phyloP scores from a whole-genome alignment of 2,113 vertebrate species.

The Accipiter cooperii region DNA sequence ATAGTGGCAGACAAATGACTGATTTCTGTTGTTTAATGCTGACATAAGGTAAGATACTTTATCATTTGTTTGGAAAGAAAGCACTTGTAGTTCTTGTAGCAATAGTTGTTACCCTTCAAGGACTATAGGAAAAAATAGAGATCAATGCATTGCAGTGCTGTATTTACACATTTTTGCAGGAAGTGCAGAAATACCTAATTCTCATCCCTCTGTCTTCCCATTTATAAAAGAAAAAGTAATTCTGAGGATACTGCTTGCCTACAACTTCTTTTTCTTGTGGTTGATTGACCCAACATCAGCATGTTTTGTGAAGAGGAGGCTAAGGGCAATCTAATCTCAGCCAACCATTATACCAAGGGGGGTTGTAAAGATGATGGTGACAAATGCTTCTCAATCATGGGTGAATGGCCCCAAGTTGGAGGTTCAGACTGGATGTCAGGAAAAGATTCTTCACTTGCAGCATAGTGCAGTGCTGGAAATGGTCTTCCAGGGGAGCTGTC shows the following conservation, averaged over 20 bases:
- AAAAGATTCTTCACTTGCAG: not conserved
- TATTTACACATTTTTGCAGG: not conserved
- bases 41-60: not conserved
- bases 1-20: not conserved
- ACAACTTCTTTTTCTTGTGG: not conserved
- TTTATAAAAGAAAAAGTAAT: not conserved
- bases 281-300: not conserved
- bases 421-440: not conserved
- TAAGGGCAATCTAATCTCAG: not conserved
- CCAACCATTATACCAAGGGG: not conserved
- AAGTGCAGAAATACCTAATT: not conserved
- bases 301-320: not conserved
- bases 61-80: not conserved
- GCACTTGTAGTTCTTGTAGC: not conserved
- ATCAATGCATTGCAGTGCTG: not conserved
- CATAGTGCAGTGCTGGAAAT: not conserved
- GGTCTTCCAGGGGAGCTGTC: rapidly evolving
- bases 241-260: not conserved
- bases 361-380: not conserved
- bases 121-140: not conserved
- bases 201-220: not conserved
- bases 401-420: not conserved
- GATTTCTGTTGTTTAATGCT: not conserved
- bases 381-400: not conserved
- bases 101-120: not conserved